phyloP scores from a whole-genome alignment of 2,888 invertebrate species.

The Camptogramma bilineatum region DNA sequence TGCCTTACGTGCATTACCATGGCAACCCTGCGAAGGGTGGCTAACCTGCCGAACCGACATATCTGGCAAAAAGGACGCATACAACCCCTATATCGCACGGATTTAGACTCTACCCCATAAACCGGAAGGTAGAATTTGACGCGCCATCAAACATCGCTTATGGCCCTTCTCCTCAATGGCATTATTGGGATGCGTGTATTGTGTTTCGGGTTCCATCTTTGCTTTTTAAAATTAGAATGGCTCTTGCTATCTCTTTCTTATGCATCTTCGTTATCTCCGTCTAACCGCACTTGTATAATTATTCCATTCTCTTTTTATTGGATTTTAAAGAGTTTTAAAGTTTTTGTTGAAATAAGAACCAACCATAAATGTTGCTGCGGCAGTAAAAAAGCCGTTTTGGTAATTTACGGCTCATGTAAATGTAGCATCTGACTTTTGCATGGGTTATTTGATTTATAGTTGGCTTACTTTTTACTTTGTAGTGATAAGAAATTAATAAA shows the following conservation, averaged over 20 bases:
- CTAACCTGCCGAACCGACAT: constrained; percentile 75
- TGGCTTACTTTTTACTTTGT: constrained; percentile 57
- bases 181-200: constrained; percentile 78
- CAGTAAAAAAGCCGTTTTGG: constrained; percentile 79
- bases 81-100: constrained; percentile 59
- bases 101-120: constrained; percentile 72
- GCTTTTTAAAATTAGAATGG: constrained; percentile 83
- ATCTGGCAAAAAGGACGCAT: constrained; percentile 62
- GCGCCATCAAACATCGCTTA: constrained; percentile 65
- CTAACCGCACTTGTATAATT: constrained; percentile 77
- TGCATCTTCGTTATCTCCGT: constrained; percentile 51
- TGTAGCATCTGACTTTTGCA: constrained; percentile 66
- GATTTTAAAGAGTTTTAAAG: constrained; percentile 80
- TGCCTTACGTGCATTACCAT: constrained; percentile 80
- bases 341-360: constrained; percentile 80
- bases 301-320: constrained; percentile 79
- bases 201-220: constrained; percentile 85
- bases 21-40: constrained; percentile 80
- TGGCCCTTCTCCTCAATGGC: constrained; percentile 63
- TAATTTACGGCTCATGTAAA: constrained; percentile 80
- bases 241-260: constrained; percentile 66
- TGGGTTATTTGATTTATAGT: constrained; percentile 67
- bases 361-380: constrained; percentile 78
- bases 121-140: constrained; percentile 68
- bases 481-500: constrained; percentile 20